These are phyloP conservation scores for Marronus borbonicus DNA, from an alignment of 2,888 invertebrate genomes.

Conservation along the genomic window DNA sequence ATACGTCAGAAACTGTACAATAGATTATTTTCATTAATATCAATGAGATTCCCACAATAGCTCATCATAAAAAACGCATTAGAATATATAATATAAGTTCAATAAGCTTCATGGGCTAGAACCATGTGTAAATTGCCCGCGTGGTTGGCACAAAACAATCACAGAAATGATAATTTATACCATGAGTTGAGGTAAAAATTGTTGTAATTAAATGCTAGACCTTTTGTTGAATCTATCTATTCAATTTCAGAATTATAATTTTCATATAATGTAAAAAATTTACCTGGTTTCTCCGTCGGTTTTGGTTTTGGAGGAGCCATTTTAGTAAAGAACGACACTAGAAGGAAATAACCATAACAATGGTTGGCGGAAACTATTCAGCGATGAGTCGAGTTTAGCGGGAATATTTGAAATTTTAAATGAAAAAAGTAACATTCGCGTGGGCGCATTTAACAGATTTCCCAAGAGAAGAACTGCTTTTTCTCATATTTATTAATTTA, in stretches of 20 bases:
- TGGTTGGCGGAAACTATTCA: conserved; percentile 53
- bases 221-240: background rate
- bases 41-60: conserved; percentile 75
- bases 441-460: no score
- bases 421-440: no score
- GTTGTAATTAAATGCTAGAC: background rate
- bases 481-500: no score
- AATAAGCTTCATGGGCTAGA: background rate
- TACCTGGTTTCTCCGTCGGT: conserved; percentile 88
- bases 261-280: conserved; percentile 63
- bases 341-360: conserved; percentile 62
- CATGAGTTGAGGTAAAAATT: background rate
- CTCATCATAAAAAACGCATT: conserved; percentile 67
- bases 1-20: conserved; percentile 36
- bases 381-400: background rate
- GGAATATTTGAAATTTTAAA: conserved; percentile 38
- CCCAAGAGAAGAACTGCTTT: no score
- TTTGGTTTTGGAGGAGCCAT: conserved; percentile 91
- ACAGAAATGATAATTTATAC: background rate
- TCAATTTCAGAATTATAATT: conserved; percentile 1
- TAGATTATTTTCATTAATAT: conserved; percentile 61
- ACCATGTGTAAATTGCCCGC: conserved; percentile 54
- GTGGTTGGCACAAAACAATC: conserved; percentile 56
- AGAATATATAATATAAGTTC: background rate
- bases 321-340: conserved; percentile 69